Base-by-base conservation (phyloP, 2,888 invertebrate genomes). In the Drosophila pseudotalamancana region DNA sequence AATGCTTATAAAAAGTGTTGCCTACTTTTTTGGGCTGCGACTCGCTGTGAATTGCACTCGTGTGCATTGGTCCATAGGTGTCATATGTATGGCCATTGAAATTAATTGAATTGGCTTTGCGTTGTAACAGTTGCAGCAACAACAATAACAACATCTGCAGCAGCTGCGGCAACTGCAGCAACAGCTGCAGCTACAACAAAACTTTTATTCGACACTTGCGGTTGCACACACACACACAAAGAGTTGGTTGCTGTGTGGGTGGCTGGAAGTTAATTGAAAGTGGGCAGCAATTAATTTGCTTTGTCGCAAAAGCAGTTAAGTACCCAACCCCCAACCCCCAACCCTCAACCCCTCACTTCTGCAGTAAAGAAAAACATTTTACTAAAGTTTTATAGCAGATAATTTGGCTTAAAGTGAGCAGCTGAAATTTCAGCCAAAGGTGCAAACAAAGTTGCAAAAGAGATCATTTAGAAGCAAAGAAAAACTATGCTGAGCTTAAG, bases 51-150 rank as follows among this genome's bases (percentile, higher is more conserved):
- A 8, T 4, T 40, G 77, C 81, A 57, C 43, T 72, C 57, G 63
- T 55, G 87, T 87, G 71, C 82, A 81, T 37, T 73, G 75, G 82
- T 66, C 87, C 81, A 72, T 68, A 74, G 81, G 81, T 81, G 81
- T 87, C 86, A 81, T 81, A 88, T 88, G 80, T 71, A 75, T 75
- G 72, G 77, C 70, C 60, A 67, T 83, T 82, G 70, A 87, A 83
- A 86, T 83, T 83, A 83, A 88, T 83, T 88, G 88, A 86, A 87
- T 88, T 83, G 83, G 72, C 83, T 87, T 84, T 67, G 69, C 60
- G 74, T 59, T 55, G 80, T 66, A 55, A 61, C 77, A 66, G 77
- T 56, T 18, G 54, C 62, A 54, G 31, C 12, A 14, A 25, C 55
- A 54, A 25, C 32, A 37, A 19, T 55, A 51, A 40, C 39, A 31